A percentile compares a stretch with the other conserved stretches of the same genome.
phyloP scores from a whole-genome alignment of 2,888 invertebrate genomes.

The Amaurobius ferox region DNA sequence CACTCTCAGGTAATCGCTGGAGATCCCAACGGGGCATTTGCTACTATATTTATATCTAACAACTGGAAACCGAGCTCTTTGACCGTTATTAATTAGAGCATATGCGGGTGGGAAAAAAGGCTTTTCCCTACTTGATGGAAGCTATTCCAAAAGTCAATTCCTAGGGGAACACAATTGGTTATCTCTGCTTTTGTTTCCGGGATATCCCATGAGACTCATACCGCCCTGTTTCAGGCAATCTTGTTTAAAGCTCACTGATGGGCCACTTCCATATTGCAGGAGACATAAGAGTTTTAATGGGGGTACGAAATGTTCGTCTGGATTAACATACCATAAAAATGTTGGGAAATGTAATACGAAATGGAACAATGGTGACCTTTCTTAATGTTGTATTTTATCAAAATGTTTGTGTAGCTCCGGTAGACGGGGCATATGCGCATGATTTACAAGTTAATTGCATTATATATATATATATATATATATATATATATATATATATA shows the following conservation, averaged over 20 bases:
- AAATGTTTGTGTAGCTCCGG: no score
- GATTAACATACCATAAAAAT: no score
- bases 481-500: no score
- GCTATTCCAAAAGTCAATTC: slow-evolving; percentile 18
- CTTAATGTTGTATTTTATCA: no score
- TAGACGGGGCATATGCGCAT: no score
- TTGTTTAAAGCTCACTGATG: slow-evolving; percentile 44
- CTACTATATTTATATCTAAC: slow-evolving; percentile 70
- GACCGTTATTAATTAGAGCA: slow-evolving; percentile 71
- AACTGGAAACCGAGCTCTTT: slow-evolving; percentile 63
- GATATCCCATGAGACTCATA: slow-evolving; percentile 33
- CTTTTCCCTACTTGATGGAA: slow-evolving; percentile 43
- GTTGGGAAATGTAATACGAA: no score
- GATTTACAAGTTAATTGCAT: no score
- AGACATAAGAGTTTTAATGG: no score
- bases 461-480: no score
- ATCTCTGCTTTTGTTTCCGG: slow-evolving; percentile 63
- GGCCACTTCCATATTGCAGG: not conserved
- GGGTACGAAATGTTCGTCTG: not conserved
- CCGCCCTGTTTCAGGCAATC: slow-evolving; percentile 46
- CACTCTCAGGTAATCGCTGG: slow-evolving; percentile 50
- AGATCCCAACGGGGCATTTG: slow-evolving; percentile 46
- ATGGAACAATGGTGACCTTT: no score
- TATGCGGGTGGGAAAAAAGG: not conserved
- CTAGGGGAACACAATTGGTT: slow-evolving; percentile 53